A percentile compares a stretch with the other conserved stretches of the same genome.
These are phyloP conservation scores for Priocnemis perturbator DNA, from an alignment of 2,888 invertebrate species.

Conservation along the genomic window DNA sequence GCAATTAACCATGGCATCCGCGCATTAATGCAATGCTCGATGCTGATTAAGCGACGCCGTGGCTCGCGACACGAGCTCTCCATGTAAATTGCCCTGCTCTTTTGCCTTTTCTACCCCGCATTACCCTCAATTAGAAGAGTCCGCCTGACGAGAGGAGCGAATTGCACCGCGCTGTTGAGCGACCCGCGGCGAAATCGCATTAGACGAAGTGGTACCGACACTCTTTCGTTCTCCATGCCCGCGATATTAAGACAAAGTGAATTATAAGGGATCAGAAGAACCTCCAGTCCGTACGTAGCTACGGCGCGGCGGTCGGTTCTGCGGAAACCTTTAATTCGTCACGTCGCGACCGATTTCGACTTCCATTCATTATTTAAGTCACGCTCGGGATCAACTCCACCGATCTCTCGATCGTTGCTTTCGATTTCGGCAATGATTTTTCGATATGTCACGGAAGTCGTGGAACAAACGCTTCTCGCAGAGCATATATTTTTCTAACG, in stretches of 20 bases:
- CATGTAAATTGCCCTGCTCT: neutral
- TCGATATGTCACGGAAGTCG: too few species aligned
- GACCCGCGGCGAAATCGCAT: constrained; percentile 28
- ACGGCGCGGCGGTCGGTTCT: constrained; percentile 24
- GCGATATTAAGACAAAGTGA: constrained; percentile 32
- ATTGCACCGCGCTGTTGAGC: constrained; percentile 2
- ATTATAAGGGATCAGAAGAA: constrained; percentile 28
- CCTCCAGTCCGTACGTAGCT: constrained; percentile 24
- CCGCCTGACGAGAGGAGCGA: neutral
- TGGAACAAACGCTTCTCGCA: too few species aligned
- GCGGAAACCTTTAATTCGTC: constrained; percentile 43
- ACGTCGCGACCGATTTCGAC: constrained; percentile 12
- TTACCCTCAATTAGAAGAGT: neutral
- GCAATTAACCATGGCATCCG: too few species aligned
- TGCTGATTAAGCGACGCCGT: too few species aligned
- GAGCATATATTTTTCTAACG: too few species aligned
- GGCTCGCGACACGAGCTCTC: too few species aligned
- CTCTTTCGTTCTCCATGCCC: constrained; percentile 29
- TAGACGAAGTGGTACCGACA: constrained; percentile 33
- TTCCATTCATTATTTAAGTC: constrained; percentile 30
- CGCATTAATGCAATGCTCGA: too few species aligned
- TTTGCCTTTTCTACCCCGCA: neutral
- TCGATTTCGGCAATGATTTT: too few species aligned
- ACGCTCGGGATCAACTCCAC: neutral
- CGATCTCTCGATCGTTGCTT: neutral